Evolutionary conservation across 2,797 vertebrate species (phyloP), one percentile per base, ranked within the genome.

Genomic region (Tadarida brasiliensis): DNA sequence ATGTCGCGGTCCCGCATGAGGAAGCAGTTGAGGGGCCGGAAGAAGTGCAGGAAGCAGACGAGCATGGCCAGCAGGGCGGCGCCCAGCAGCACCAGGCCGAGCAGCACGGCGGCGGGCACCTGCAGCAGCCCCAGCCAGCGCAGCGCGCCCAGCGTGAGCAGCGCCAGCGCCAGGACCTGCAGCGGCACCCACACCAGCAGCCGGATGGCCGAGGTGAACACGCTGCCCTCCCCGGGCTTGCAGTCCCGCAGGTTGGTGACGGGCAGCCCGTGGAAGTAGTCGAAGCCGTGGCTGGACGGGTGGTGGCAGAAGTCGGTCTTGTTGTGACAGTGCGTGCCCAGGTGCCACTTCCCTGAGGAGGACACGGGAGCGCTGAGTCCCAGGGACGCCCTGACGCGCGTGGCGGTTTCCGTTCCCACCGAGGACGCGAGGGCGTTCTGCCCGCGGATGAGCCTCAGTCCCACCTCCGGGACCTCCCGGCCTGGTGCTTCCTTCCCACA

Each of bases 301-400:
- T 99, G 99, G 98, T 99, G 99, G 95, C 99, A 99, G 97, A 99
- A 99, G 97, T 99, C 99, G 0, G 96, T 81, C 1, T 51, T 98
- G 95, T 92, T 97, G 91, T 98, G 94, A 94, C 99, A 99, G 98
- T 98, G 99, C 12, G 99, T 96, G 2, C 99, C 99, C 2, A 99
- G 98, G 98, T 99, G 99, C 99, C 99, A 99, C 96, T 99, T 99
- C 63, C 99, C 99, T 99, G 97, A 1, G 67, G 88, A 95, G 59
- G 97, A 96, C 92, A 28, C 0, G 81, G 12, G 0, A 3, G 14
- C 0, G 2, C 7, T 78, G 0, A 73, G 73, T 1, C 30, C 56
- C 0, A 0, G 0, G 3, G 22, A 24, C 28, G 7, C 44, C 24
- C 22, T 0, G 4, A n/a, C 26, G 3, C 0, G 1, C 11, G 20